Percentiles rank a stretch among this genome's conserved stretches.
These are phyloP conservation scores for Pammene fasciana DNA, from an alignment of 2,888 invertebrate species.

Conservation along the genomic window DNA sequence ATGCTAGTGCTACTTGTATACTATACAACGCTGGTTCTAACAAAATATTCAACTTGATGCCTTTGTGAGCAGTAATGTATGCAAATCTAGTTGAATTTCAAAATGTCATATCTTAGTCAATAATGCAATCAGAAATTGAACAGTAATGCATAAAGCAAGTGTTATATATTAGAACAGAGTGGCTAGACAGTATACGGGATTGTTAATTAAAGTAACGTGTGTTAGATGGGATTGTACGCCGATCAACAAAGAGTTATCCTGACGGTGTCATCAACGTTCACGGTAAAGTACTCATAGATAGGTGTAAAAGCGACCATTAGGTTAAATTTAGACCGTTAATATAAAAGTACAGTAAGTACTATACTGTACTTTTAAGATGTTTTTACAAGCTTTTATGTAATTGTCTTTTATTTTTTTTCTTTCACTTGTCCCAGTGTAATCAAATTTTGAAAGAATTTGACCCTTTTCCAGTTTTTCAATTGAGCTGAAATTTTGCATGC, in stretches of 20 bases:
- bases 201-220: background rate
- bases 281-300: no score
- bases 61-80: constrained; percentile 4
- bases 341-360: no score
- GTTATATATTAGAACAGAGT: background rate
- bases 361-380: no score
- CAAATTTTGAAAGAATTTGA: no score
- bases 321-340: no score
- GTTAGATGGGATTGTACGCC: background rate
- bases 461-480: no score
- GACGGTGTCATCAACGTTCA: no score
- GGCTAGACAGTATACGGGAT: background rate
- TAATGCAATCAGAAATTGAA: background rate
- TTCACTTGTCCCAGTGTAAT: no score
- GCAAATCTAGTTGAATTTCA: background rate
- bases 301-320: no score
- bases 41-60: background rate
- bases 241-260: constrained; percentile 15
- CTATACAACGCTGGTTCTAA: constrained; percentile 2
- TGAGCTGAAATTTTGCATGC: no score
- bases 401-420: no score
- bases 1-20: background rate
- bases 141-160: background rate
- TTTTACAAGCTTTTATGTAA: no score
- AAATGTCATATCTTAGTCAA: background rate